Conservation (phyloP, 2,113 vertebrate species). For the Aptenodytes patagonicus region DNA sequence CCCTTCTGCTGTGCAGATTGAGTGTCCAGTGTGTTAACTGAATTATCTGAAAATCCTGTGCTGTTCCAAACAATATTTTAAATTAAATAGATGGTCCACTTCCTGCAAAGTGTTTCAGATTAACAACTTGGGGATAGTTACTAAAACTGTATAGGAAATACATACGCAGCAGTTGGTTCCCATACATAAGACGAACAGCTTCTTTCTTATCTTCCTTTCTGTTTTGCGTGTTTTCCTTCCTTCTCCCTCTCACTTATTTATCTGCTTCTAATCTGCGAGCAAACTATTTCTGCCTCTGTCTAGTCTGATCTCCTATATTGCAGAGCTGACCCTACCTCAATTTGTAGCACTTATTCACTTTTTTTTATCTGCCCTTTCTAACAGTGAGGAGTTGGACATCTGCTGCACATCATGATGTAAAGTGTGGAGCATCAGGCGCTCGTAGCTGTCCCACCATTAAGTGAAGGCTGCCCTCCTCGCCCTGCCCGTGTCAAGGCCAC, state of each 20-base stretch:
- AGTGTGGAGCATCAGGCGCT: background rate
- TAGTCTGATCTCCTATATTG: background rate
- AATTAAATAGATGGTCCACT: conserved; percentile 22
- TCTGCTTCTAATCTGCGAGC: conserved; percentile 66
- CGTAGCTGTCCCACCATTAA: background rate
- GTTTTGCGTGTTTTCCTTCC: background rate
- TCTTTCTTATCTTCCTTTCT: conserved; percentile 39
- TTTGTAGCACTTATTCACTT: background rate
- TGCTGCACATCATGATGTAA: background rate
- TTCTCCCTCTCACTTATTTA: conserved; percentile 24
- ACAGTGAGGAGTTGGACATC: background rate
- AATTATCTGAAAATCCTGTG: background rate
- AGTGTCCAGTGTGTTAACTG: background rate
- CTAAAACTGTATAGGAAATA: conserved; percentile 32
- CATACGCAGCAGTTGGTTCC: conserved; percentile 17
- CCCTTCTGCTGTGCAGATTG: background rate
- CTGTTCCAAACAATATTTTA: background rate
- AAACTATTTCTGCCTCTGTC: conserved; percentile 47
- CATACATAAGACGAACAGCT: background rate
- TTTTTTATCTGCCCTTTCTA: background rate
- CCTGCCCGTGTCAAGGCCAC: background rate
- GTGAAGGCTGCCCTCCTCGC: background rate
- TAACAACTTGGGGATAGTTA: background rate
- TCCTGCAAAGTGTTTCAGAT: conserved; percentile 51
- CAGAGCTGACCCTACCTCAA: background rate